phyloP scores from a whole-genome alignment of 2,797 vertebrate genomes.

The Cygnus olor region DNA sequence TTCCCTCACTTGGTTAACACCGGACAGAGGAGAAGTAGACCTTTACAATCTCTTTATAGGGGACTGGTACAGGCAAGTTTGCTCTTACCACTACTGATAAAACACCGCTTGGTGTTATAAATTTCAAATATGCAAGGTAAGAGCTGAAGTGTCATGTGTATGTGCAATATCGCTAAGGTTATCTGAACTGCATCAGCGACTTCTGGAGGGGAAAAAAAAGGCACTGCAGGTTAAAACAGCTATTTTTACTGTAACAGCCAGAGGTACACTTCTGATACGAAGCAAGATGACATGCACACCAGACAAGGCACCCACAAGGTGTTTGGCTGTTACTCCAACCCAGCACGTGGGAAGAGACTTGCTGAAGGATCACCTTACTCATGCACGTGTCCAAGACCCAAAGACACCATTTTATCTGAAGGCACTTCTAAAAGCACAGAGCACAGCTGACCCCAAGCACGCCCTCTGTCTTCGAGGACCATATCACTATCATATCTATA shows the following conservation, averaged over 20 bases:
- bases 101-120: background rate
- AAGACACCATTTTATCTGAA: background rate
- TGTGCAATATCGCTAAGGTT: background rate
- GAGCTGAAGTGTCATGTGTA: rapidly evolving
- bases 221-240: background rate
- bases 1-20: background rate
- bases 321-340: background rate
- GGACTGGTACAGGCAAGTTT: background rate
- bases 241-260: background rate
- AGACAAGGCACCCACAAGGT: background rate
- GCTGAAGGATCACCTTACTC: background rate
- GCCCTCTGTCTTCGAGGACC: background rate
- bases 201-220: rapidly evolving
- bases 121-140: background rate
- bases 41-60: background rate
- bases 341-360: background rate
- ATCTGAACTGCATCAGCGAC: background rate
- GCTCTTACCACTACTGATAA: background rate
- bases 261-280: background rate
- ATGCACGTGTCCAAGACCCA: background rate
- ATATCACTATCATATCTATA: rapidly evolving
- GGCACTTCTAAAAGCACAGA: background rate
- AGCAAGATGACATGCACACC: rapidly evolving
- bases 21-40: background rate
- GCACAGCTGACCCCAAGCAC: background rate